A percentile compares a stretch with the other conserved stretches of the same genome.
Conservation (phyloP, 23 tunicate genomes). For the Botrylloides violaceus region DNA sequence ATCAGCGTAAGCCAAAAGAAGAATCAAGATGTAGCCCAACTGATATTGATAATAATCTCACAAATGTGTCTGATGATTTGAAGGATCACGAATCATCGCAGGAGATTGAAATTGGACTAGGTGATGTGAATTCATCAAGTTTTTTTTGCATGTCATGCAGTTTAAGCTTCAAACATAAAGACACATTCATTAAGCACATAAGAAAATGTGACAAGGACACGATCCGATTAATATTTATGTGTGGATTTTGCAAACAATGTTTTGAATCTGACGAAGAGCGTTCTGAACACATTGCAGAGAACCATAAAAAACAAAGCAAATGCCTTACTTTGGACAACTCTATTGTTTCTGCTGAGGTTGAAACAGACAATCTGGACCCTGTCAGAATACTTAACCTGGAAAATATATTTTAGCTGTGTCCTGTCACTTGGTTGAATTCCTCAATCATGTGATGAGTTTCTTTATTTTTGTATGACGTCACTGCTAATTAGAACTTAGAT, state of each 20-base stretch:
- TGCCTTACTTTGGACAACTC: not conserved
- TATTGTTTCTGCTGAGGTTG: not conserved
- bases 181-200: not conserved
- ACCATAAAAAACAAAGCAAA: not conserved
- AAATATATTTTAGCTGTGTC: not conserved
- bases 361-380: not conserved
- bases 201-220: not conserved
- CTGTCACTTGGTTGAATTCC: too few species aligned
- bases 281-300: not conserved
- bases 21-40: too few species aligned
- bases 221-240: not conserved
- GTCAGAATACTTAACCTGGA: constrained; percentile 14
- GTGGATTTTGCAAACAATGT: not conserved
- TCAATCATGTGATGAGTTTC: too few species aligned
- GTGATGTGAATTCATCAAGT: not conserved
- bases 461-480: too few species aligned
- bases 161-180: not conserved
- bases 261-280: not conserved
- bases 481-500: too few species aligned
- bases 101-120: not conserved
- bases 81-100: not conserved
- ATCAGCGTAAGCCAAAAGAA: not conserved
- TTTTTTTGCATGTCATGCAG: not conserved
- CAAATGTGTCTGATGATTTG: not conserved
- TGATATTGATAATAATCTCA: not conserved